Evolutionary conservation across 2,113 vertebrate genomes (phyloP).

Genomic region (Rissa tridactyla): DNA sequence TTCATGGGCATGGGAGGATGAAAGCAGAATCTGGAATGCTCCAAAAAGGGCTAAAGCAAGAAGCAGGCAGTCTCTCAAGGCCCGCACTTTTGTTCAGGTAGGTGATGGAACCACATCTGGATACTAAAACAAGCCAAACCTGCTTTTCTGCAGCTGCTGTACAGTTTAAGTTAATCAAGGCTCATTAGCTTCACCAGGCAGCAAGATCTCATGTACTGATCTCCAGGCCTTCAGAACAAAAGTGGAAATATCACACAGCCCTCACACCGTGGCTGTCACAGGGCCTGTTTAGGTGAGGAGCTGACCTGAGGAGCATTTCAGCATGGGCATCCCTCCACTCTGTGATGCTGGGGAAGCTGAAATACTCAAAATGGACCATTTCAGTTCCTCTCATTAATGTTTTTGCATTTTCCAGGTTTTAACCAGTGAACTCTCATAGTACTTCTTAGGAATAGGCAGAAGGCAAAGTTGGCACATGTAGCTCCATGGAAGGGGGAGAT

Average conservation of each 20-base stretch:
- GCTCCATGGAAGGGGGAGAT: not conserved
- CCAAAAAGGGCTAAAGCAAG: not conserved
- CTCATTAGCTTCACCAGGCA: not conserved
- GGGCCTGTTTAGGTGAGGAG: fast-evolving
- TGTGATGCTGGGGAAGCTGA: not conserved
- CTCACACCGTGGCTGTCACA: fast-evolving
- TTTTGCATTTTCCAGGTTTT: not conserved
- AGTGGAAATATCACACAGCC: not conserved
- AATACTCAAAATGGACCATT: not conserved
- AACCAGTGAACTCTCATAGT: fast-evolving
- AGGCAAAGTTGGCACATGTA: fast-evolving
- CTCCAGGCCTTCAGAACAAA: not conserved
- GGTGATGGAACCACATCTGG: not conserved
- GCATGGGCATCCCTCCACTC: fast-evolving
- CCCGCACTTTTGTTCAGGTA: not conserved
- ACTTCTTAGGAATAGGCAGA: not conserved
- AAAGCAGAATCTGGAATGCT: not conserved
- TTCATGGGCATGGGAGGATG: not conserved
- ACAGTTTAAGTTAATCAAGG: not conserved
- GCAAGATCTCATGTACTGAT: not conserved
- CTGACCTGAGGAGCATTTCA: not conserved
- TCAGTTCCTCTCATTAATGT: not conserved
- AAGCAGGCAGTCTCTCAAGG: not conserved
- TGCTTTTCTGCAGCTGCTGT: not conserved
- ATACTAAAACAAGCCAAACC: not conserved